Evolutionary conservation across 2,888 invertebrate species (phyloP).

Genomic region (Exocentrus adspersus): DNA sequence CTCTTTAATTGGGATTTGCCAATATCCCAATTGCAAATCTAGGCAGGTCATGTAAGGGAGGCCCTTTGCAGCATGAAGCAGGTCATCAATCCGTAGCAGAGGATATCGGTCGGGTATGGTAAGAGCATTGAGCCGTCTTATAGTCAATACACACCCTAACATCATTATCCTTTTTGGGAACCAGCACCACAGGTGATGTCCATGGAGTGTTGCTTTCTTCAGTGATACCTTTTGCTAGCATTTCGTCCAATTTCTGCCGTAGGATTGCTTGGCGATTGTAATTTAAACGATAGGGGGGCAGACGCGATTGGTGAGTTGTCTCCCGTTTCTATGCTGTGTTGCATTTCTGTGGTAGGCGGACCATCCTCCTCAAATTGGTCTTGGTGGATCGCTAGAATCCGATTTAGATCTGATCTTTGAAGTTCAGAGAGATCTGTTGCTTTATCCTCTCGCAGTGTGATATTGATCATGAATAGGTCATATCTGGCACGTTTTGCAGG

Average conservation of each 20-base stretch:
- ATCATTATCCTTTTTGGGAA: constrained; percentile 36
- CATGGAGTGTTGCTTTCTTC: constrained; percentile 58
- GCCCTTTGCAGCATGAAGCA: constrained; percentile 34
- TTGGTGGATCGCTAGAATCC: no score
- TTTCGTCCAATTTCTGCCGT: constrained; percentile 46
- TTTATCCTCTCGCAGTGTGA: no score
- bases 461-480: no score
- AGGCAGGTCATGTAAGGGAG: constrained; percentile 27
- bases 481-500: no score
- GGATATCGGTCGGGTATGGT: constrained; percentile 42
- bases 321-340: no score
- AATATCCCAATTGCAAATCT: constrained; percentile 28
- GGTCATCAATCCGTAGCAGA: constrained; percentile 43
- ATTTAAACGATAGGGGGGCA: no score
- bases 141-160: constrained; percentile 37
- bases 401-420: no score
- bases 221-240: constrained; percentile 51
- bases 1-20: constrained; percentile 7
- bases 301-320: no score
- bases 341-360: no score
- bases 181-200: constrained; percentile 54
- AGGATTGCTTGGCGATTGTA: no score
- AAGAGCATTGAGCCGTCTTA: constrained; percentile 33
- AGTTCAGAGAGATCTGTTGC: no score
- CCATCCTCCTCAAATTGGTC: no score